These are phyloP conservation scores for Trachymyrmex septentrionalis DNA, from an alignment of 1,140 invertebrate genomes.

Conservation along the genomic window DNA sequence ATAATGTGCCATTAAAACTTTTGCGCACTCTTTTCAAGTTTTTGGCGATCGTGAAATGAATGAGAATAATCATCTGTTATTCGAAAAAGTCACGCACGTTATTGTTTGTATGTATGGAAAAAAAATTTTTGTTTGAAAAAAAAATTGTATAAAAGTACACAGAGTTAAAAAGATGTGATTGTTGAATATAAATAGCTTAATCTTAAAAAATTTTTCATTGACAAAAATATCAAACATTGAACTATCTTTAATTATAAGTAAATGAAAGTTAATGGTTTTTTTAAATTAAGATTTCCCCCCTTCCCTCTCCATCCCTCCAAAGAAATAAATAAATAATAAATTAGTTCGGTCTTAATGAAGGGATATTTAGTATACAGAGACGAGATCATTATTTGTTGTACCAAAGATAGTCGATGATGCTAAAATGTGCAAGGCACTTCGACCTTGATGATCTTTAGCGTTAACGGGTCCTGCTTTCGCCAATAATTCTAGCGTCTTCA, in stretches of 20 bases:
- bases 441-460: slow-evolving; percentile 82
- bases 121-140: no score
- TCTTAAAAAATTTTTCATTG: no score
- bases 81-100: slow-evolving; percentile 7
- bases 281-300: background rate
- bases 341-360: no score
- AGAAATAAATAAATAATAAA: background rate
- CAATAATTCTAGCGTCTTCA: slow-evolving; percentile 80
- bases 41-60: background rate
- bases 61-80: background rate
- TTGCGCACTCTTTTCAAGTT: background rate
- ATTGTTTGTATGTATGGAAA: background rate
- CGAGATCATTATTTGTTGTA: slow-evolving; percentile 48
- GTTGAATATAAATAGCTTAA: no score
- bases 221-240: background rate
- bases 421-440: slow-evolving; percentile 83
- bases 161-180: no score
- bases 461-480: slow-evolving; percentile 82
- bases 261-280: background rate
- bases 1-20: background rate
- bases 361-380: no score
- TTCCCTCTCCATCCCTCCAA: no score
- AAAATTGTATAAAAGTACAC: no score
- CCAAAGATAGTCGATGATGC: slow-evolving; percentile 81
- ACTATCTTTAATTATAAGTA: background rate